Conservation (phyloP, 2,797 vertebrate species). For the Acipenser ruthenus region DNA sequence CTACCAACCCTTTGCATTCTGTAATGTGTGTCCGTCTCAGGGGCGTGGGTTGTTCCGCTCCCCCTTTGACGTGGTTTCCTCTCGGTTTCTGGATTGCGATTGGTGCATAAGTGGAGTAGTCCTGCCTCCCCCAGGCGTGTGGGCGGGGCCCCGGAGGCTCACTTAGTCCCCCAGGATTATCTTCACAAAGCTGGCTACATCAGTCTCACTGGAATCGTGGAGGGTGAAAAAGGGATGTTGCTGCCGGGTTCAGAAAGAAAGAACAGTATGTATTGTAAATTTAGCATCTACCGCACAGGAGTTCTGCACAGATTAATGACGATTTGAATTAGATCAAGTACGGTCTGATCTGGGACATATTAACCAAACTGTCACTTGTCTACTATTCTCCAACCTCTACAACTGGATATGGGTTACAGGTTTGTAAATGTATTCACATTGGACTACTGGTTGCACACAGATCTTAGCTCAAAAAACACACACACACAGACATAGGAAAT, state of each 20-base stretch:
- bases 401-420: too few relatives aligned
- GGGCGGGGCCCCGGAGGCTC: constrained; percentile 18
- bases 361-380: too few relatives aligned
- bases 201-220: constrained; percentile 92
- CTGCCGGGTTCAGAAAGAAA: constrained; percentile 41
- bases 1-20: not conserved
- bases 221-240: constrained; percentile 87
- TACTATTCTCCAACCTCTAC: too few relatives aligned
- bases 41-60: not conserved
- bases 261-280: too few relatives aligned
- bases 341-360: too few relatives aligned
- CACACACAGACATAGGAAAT: not conserved
- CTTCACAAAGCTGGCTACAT: constrained; percentile 92
- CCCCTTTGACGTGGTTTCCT: constrained; percentile 27
- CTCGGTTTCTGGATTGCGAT: constrained; percentile 32
- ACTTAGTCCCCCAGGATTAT: constrained; percentile 82
- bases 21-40: not conserved
- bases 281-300: too few relatives aligned
- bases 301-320: too few relatives aligned
- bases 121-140: constrained; percentile 34
- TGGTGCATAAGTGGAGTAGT: constrained; percentile 36
- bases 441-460: too few relatives aligned
- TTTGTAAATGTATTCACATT: too few relatives aligned
- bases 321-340: too few relatives aligned
- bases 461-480: too few relatives aligned